Evolutionary conservation across 2,888 invertebrate species (phyloP).

Genomic region (Metallyticus violacea): DNA sequence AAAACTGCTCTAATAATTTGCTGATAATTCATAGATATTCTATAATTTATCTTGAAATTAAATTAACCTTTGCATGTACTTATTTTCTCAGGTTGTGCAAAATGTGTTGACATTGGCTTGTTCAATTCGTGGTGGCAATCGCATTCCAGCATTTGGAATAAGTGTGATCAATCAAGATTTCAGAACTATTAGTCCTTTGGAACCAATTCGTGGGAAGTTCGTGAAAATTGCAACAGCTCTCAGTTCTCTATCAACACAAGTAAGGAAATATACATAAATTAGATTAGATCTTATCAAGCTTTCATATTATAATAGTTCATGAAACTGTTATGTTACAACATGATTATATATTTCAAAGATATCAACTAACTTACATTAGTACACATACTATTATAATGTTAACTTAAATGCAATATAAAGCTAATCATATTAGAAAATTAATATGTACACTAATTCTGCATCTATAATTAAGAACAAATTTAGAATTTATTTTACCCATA

Average conservation of each 20-base stretch:
- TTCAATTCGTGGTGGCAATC: constrained; percentile 22
- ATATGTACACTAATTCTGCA: no score
- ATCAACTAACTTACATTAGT: no score
- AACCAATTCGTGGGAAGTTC: constrained; percentile 19
- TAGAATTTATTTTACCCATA: no score
- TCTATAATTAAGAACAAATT: no score
- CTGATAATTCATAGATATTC: no score
- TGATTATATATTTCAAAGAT: neutral
- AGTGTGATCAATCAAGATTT: constrained; percentile 12
- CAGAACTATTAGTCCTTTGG: neutral
- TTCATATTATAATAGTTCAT: neutral
- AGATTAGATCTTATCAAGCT: neutral
- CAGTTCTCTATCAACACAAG: neutral
- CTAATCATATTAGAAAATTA: no score
- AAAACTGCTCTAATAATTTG: no score
- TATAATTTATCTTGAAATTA: neutral
- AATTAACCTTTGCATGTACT: neutral
- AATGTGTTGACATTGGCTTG: constrained; percentile 22
- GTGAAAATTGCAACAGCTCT: constrained; percentile 5
- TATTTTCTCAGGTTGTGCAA: constrained; percentile 9
- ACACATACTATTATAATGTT: no score
- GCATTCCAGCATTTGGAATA: constrained; percentile 26
- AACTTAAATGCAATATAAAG: no score
- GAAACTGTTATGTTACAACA: no score
- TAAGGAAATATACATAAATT: neutral